A percentile compares a stretch with the other conserved stretches of the same genome.
These are phyloP conservation scores for Drosophila varians DNA, from an alignment of 1,140 invertebrate genomes.

Conservation along the genomic window DNA sequence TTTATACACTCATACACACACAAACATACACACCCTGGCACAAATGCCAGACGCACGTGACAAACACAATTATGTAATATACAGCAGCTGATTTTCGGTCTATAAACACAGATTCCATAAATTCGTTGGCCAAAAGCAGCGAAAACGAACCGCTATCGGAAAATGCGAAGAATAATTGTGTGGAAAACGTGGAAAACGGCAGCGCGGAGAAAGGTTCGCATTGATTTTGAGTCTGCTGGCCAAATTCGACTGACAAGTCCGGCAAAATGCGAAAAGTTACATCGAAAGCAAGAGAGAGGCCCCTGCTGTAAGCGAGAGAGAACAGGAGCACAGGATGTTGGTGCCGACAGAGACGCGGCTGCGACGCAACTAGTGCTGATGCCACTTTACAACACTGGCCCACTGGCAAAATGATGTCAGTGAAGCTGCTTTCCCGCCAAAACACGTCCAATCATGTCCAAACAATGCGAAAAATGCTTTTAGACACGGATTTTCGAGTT, in stretches of 20 bases:
- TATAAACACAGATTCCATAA: slow-evolving; percentile 18
- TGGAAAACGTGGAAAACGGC: slow-evolving; percentile 18
- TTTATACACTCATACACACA: no score
- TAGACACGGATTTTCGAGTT: no score
- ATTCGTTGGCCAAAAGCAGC: neutral
- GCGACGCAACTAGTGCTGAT: slow-evolving; percentile 31
- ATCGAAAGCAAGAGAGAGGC: neutral
- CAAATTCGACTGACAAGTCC: slow-evolving; percentile 29
- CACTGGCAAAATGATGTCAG: neutral
- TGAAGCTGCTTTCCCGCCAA: neutral
- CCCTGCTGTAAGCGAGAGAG: neutral
- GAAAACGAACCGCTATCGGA: slow-evolving; percentile 3
- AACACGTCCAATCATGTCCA: neutral
- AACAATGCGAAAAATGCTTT: neutral
- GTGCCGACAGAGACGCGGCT: slow-evolving; percentile 1
- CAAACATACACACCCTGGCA: slow-evolving; percentile 1
- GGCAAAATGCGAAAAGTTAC: slow-evolving; percentile 1
- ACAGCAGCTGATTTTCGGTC: slow-evolving; percentile 29
- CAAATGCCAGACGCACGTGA: slow-evolving; percentile 28
- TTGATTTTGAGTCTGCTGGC: slow-evolving; percentile 38
- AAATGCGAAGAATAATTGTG: slow-evolving; percentile 15
- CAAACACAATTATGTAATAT: slow-evolving; percentile 61
- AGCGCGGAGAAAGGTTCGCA: slow-evolving; percentile 33
- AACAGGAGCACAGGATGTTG: slow-evolving; percentile 18
- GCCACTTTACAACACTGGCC: neutral